These are phyloP conservation scores for Meghimatium bilineatum DNA, from an alignment of 2,888 invertebrate species.

Conservation along the genomic window DNA sequence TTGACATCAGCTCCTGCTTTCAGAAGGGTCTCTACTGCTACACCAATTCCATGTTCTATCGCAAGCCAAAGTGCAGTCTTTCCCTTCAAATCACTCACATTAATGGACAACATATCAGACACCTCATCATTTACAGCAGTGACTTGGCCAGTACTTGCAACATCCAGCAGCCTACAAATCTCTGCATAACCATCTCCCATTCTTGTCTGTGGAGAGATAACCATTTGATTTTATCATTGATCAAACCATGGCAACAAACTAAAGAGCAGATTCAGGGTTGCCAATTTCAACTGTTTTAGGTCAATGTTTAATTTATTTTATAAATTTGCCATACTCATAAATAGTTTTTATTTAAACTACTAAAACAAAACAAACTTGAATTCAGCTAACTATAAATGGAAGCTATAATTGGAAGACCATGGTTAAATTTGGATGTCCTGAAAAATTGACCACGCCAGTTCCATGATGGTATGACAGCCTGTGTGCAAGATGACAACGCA, in stretches of 20 bases:
- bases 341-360: too few species aligned
- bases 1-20: slow-evolving; percentile 33
- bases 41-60: not conserved
- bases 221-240: not conserved
- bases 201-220: not conserved
- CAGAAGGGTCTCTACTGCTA: slow-evolving; percentile 10
- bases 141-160: slow-evolving; percentile 24
- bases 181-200: not conserved
- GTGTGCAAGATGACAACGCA: too few species aligned
- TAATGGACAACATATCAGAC: not conserved
- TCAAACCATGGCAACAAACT: not conserved
- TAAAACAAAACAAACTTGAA: too few species aligned
- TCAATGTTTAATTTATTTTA: too few species aligned
- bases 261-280: too few species aligned
- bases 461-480: too few species aligned
- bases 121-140: not conserved
- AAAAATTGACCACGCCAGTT: too few species aligned
- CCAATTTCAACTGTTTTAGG: too few species aligned
- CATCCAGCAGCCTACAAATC: not conserved
- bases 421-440: too few species aligned
- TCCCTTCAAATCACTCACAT: not conserved
- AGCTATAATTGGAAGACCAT: too few species aligned
- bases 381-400: too few species aligned
- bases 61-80: slow-evolving; percentile 38
- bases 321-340: too few species aligned